Percentiles rank a stretch among this genome's conserved stretches.
phyloP scores from a whole-genome alignment of 2,888 invertebrate genomes.

The Siphonodentalium dalli region DNA sequence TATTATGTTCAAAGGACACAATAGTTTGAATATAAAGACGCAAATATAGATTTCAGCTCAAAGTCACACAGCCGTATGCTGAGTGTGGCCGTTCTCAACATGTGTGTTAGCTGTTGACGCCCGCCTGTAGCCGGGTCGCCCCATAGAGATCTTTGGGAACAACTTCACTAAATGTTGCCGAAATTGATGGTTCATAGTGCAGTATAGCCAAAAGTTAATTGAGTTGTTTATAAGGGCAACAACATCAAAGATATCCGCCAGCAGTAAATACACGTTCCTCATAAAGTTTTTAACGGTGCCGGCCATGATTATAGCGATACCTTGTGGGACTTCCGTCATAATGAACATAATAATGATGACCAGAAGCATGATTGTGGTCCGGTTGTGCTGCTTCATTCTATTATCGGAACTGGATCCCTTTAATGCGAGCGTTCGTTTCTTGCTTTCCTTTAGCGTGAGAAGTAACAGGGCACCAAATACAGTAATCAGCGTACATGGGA shows the following conservation, averaged over 20 bases:
- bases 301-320: conserved; percentile 75
- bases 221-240: conserved; percentile 88
- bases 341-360: conserved; percentile 78
- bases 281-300: conserved; percentile 80
- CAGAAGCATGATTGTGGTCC: conserved; percentile 88
- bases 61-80: too few species aligned
- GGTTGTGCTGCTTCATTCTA: conserved; percentile 66
- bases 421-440: conserved; percentile 39
- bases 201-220: conserved; percentile 91
- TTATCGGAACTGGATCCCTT: conserved; percentile 37
- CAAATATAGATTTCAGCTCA: too few species aligned
- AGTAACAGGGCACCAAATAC: conserved; percentile 69
- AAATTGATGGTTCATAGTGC: conserved; percentile 93
- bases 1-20: too few species aligned
- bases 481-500: conserved; percentile 87
- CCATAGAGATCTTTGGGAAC: too few species aligned
- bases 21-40: too few species aligned
- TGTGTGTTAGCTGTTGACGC: too few species aligned
- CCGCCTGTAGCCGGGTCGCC: too few species aligned
- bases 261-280: conserved; percentile 69
- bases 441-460: conserved; percentile 58
- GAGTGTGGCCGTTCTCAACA: too few species aligned
- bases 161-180: too few species aligned
- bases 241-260: conserved; percentile 83
- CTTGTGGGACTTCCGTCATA: conserved; percentile 89